Conservation (phyloP, 1,140 invertebrate species). For the Vollenhovia emeryi region DNA sequence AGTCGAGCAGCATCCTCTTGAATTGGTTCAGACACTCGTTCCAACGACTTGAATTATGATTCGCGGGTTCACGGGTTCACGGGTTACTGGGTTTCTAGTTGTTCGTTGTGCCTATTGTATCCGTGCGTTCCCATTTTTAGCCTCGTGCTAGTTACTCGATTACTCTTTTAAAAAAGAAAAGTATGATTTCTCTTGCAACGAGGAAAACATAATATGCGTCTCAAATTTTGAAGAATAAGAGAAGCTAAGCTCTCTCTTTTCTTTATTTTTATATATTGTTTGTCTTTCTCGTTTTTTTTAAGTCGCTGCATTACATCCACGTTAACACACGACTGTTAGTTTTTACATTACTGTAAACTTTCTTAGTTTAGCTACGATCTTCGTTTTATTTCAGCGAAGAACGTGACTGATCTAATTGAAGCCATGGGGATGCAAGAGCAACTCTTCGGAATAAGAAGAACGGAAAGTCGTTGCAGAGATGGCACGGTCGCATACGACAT, state of each 20-base stretch:
- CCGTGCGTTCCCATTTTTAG: constrained; percentile 19
- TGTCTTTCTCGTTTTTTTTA: background rate
- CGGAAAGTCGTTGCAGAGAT: constrained; percentile 13
- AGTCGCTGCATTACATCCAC: background rate
- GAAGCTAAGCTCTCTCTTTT: background rate
- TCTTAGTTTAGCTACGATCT: background rate
- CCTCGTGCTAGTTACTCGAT: background rate
- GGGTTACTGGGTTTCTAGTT: constrained; percentile 72
- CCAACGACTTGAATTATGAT: constrained; percentile 56
- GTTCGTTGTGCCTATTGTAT: constrained; percentile 26
- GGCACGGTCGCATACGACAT: background rate
- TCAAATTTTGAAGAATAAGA: background rate
- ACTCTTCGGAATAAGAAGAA: background rate
- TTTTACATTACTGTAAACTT: too few relatives aligned
- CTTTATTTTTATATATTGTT: constrained; percentile 83
- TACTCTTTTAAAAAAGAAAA: background rate
- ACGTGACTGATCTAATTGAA: constrained; percentile 28
- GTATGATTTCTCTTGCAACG: background rate
- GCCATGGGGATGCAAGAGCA: constrained; percentile 10
- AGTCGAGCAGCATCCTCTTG: constrained; percentile 52
- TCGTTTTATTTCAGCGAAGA: background rate
- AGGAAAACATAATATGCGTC: background rate
- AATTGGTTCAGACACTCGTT: constrained; percentile 62
- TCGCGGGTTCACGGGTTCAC: constrained; percentile 61
- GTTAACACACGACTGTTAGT: background rate